Conservation (phyloP, 2,113 vertebrate species). For the Oceanodroma tethys region DNA sequence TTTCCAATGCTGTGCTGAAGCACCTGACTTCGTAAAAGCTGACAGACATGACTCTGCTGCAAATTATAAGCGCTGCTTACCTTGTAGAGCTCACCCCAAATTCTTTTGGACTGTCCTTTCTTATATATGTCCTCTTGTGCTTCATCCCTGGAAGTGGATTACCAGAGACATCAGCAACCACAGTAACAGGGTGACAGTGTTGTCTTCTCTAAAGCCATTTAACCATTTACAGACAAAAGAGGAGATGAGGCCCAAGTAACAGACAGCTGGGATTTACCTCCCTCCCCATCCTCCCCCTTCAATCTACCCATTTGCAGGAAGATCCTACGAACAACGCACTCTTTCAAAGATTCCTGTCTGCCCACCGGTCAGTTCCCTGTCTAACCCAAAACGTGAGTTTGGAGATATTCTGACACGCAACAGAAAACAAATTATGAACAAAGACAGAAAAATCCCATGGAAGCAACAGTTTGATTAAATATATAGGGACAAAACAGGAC, state of each 20-base stretch:
- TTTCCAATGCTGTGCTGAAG: background rate
- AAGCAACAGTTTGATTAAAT: background rate
- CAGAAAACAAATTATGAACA: background rate
- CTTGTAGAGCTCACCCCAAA: slow-evolving; percentile 99
- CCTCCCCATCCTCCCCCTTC: accelerated
- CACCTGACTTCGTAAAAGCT: background rate
- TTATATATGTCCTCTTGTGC: slow-evolving; percentile 93
- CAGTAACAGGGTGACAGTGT: background rate
- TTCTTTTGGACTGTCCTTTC: slow-evolving; percentile 96
- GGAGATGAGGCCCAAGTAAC: background rate
- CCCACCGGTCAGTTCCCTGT: background rate
- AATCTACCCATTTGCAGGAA: background rate
- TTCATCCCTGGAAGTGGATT: slow-evolving; percentile 78
- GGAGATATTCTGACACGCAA: background rate
- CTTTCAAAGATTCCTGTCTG: background rate
- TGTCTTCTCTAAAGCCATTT: background rate
- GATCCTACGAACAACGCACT: background rate
- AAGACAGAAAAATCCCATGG: background rate
- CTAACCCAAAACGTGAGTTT: background rate
- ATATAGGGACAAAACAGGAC: background rate
- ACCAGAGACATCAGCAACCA: slow-evolving; percentile 25
- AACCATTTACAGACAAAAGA: background rate
- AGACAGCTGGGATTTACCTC: background rate
- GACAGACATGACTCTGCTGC: background rate
- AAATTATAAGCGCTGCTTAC: slow-evolving; percentile 35